These are phyloP conservation scores for Leucophenga montana DNA, from an alignment of 2,888 invertebrate genomes.

Conservation along the genomic window DNA sequence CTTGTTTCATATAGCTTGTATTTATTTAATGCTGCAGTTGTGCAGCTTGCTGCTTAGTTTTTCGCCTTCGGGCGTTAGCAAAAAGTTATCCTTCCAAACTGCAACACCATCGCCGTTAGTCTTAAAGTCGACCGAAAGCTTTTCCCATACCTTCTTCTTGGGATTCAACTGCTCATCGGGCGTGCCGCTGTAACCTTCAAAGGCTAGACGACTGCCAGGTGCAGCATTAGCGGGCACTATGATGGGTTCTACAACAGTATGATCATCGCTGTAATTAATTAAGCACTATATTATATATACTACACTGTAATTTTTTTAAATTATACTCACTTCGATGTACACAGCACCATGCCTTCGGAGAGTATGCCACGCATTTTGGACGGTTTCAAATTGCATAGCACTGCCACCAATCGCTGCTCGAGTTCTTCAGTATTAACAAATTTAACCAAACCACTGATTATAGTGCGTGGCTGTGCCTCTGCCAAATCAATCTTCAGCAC, in stretches of 20 bases:
- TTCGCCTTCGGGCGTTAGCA: conserved; percentile 83
- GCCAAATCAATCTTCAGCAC: conserved; percentile 94
- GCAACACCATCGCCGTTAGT: conserved; percentile 82
- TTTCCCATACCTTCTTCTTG: conserved; percentile 97
- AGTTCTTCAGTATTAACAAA: conserved; percentile 92
- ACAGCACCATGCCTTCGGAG: conserved; percentile 94
- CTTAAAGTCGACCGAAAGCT: conserved; percentile 85
- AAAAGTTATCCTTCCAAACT: conserved; percentile 88
- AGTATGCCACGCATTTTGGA: conserved; percentile 95
- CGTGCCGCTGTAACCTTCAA: conserved; percentile 88
- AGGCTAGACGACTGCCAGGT: conserved; percentile 87
- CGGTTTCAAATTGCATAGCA: conserved; percentile 96
- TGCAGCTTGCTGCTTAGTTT: conserved; percentile 84
- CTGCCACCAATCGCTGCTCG: conserved; percentile 90
- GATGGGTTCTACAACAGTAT: conserved; percentile 89
- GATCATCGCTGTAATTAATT: conserved; percentile 77
- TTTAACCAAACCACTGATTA: conserved; percentile 93
- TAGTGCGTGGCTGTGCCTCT: conserved; percentile 80
- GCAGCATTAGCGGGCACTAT: conserved; percentile 82
- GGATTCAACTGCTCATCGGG: conserved; percentile 93
- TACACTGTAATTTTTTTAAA: not conserved
- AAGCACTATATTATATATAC: not conserved
- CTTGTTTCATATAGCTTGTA: not conserved
- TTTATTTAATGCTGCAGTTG: conserved; percentile 87
- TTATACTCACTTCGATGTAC: conserved; percentile 82